These are phyloP conservation scores for Clusia tigrina DNA, from an alignment of 2,888 invertebrate genomes.

Conservation along the genomic window DNA sequence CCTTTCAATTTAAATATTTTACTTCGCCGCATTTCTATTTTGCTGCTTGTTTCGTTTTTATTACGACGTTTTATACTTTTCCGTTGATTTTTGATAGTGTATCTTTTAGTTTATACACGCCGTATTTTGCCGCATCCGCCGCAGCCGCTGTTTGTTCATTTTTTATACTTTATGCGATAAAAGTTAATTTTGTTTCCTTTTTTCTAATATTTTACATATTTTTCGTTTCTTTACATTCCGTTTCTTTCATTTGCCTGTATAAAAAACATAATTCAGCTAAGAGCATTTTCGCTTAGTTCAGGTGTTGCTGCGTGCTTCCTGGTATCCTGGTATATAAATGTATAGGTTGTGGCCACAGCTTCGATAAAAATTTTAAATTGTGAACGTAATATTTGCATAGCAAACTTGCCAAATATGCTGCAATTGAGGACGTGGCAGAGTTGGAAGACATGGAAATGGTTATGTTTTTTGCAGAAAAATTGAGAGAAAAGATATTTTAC, in stretches of 20 bases:
- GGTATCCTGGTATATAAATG: too few relatives aligned
- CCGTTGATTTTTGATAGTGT: not conserved
- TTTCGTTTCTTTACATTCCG: not conserved
- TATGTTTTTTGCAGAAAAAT: too few relatives aligned
- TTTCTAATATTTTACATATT: not conserved
- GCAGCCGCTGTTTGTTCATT: too few relatives aligned
- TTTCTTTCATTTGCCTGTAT: not conserved
- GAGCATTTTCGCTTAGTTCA: not conserved
- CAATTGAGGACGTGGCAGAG: too few relatives aligned
- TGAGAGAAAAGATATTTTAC: too few relatives aligned
- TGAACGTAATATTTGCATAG: too few relatives aligned
- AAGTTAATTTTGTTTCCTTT: not conserved
- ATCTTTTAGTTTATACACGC: slow-evolving; percentile 1
- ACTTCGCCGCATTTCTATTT: not conserved
- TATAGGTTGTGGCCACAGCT: too few relatives aligned
- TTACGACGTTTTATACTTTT: not conserved
- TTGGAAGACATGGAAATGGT: too few relatives aligned
- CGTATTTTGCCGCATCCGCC: slow-evolving; percentile 7
- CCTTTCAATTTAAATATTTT: not conserved
- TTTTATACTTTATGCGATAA: not conserved
- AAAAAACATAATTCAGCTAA: not conserved
- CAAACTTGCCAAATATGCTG: too few relatives aligned
- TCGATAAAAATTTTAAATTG: too few relatives aligned
- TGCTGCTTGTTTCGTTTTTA: not conserved
- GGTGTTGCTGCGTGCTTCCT: not conserved